A percentile compares a stretch with the other conserved stretches of the same genome.
Conservation (phyloP, 2,888 invertebrate species). For the Linyphia triangularis region DNA sequence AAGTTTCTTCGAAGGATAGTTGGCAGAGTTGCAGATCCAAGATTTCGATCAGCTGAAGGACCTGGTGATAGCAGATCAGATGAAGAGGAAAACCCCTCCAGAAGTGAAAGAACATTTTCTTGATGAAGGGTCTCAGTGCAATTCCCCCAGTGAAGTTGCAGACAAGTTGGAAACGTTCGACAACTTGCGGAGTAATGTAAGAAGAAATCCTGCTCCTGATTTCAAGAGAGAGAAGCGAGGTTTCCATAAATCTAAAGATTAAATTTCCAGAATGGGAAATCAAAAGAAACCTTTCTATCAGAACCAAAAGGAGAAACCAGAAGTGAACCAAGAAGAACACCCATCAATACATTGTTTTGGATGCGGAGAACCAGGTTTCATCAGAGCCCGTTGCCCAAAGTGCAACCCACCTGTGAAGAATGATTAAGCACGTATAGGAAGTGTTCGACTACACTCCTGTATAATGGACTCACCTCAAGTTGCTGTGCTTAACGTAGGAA, state of each 20-base stretch:
- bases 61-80: constrained; percentile 1
- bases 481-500: too few species aligned
- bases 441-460: too few species aligned
- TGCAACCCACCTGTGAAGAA: too few species aligned
- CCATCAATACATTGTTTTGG: background rate
- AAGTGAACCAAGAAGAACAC: background rate
- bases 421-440: too few species aligned
- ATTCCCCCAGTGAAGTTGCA: background rate
- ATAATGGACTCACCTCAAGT: too few species aligned
- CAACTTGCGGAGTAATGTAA: background rate
- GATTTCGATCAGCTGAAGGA: background rate
- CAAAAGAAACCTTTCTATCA: too few species aligned
- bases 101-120: constrained; percentile 1
- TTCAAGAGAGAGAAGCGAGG: background rate
- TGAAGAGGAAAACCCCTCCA: background rate
- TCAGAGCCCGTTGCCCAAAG: too few species aligned
- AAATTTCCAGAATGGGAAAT: too few species aligned
- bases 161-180: background rate
- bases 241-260: too few species aligned
- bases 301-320: background rate
- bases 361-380: too few species aligned
- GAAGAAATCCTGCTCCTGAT: background rate
- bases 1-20: constrained; percentile 5
- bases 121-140: background rate
- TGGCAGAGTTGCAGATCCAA: background rate